Base-by-base conservation (phyloP, 2,888 invertebrate genomes). In the Rotaria sp. region DNA sequence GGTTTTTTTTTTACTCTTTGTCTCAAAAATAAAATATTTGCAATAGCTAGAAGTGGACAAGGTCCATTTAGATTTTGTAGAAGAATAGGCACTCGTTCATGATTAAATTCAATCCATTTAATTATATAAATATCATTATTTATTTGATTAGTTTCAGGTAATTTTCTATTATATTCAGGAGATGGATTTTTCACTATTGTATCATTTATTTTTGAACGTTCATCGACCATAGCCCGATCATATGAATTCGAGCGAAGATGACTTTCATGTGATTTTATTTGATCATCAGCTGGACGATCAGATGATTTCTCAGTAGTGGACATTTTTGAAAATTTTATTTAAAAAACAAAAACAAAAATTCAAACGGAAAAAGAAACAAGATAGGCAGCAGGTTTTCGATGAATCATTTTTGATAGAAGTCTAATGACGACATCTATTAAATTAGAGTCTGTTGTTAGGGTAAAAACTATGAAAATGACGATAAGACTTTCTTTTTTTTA, bases 41-140 rank as follows among this genome's bases (percentile, higher is more conserved):
- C 91, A 57, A 93, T 91, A 41, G 93, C 93, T 80, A 93, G 90
- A 48, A 93, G 89, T 3, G 93, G 93, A 89, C 93, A 93, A 0
- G 93, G 93, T 15, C 93, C 93, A 90, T 93, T 93, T 87, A 92
- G 91, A 89, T 93, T 93, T 89, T 93, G 93, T 4, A 92, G 93
- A 24, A 93, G 91, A 86, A 93, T 92, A 24, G 92, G 92, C 67
- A 91, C 89, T 45, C 59, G 57, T 18, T 80, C 52, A 18, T 45
- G n/a, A 48, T 85, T n/a, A 38, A 86, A 86, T 15, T 84, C 59
- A 41, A 86, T 86, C 86, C 86, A 86, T 86, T 86, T 86, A 7
- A 86, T 41, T 26, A 18, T 13, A 59, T 85, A 86, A 10, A 41
- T 5, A 67, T 67, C 15, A 67, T 67, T 35, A 67, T 67, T 35